Evolutionary conservation across 2,888 invertebrate species (phyloP), one percentile per base, ranked within the genome.

Genomic region (Empis livida): DNA sequence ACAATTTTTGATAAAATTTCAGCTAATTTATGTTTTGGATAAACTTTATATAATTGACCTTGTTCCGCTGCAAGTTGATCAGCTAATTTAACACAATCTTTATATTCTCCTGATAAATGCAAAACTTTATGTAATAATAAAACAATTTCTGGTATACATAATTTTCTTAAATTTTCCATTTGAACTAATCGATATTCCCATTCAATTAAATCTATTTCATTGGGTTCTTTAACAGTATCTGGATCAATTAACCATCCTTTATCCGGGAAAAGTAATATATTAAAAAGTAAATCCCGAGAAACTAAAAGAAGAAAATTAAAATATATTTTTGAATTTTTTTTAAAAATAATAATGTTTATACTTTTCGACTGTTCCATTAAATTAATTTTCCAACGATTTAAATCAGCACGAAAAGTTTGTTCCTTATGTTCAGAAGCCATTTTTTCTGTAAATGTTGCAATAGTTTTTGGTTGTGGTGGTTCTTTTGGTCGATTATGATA

Each of bases 161-260:
- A 73, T 52, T 82, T 78, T 43, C 92, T 77, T 41, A 95, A 71
- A 55, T 83, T 78, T 45, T 79, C 75, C 65, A 90, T 67, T 64
- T 91, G 87, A 46, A 64, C 43, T 44, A 54, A 49, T 1, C 70
- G 64, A 55, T 80, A 78, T 10, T 71, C 65, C 56, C 90, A 78
- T 37, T 73, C 73, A 16, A 66, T 55, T 40, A 65, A 67, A 44
- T 75, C 73, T 65, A 72, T 56, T 41, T 64, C 59, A n/a, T 58
- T 55, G 1, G 73, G 73, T 50, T 73, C 73, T 45, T 73, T 71
- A 15, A 73, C 68, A 42, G 73, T 73, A 54, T 67, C 74, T 14
- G 78, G 74, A 63, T 92, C 92, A 41, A 80, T 77, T 49, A 95
- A 74, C 94, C 94, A 95, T 6, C 94, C 92, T 23, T 82, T 85